Conservation (phyloP, 1,140 invertebrate genomes). For the Drosophila varians region DNA sequence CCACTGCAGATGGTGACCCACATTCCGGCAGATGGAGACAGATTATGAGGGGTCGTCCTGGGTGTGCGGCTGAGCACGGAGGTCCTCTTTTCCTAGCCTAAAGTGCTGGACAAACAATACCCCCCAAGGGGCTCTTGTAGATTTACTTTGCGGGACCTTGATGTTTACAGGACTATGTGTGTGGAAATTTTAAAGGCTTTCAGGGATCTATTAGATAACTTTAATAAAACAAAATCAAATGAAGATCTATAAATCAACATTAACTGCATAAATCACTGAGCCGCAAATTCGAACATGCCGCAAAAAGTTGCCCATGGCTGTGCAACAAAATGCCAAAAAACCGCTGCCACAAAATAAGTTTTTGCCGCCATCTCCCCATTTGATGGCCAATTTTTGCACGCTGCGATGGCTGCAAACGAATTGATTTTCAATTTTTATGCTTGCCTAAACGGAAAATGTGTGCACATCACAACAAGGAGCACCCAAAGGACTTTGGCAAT, state of each 20-base stretch:
- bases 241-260: slow-evolving; percentile 23
- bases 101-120: slow-evolving; percentile 26
- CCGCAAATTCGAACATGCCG: neutral
- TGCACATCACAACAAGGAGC: slow-evolving; percentile 10
- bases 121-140: slow-evolving; percentile 3
- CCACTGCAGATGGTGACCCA: slow-evolving; percentile 33
- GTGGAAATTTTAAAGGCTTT: neutral
- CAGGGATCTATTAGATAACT: too few species aligned
- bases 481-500: neutral
- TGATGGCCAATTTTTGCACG: slow-evolving; percentile 52
- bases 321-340: slow-evolving; percentile 5
- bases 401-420: slow-evolving; percentile 43
- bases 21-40: slow-evolving; percentile 23
- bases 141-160: neutral
- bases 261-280: too few species aligned
- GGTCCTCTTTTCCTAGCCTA: slow-evolving; percentile 29
- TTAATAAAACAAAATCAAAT: slow-evolving; percentile 2
- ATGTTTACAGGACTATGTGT: neutral
- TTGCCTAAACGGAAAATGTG: slow-evolving; percentile 70
- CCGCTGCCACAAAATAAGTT: slow-evolving; percentile 16
- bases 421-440: slow-evolving; percentile 76
- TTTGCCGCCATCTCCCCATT: slow-evolving; percentile 6
- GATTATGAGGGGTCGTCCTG: slow-evolving; percentile 18
- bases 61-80: neutral
- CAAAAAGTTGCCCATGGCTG: slow-evolving; percentile 10